Conservation (phyloP, 2,797 vertebrate species). For the Craterocephalus amniculus region DNA sequence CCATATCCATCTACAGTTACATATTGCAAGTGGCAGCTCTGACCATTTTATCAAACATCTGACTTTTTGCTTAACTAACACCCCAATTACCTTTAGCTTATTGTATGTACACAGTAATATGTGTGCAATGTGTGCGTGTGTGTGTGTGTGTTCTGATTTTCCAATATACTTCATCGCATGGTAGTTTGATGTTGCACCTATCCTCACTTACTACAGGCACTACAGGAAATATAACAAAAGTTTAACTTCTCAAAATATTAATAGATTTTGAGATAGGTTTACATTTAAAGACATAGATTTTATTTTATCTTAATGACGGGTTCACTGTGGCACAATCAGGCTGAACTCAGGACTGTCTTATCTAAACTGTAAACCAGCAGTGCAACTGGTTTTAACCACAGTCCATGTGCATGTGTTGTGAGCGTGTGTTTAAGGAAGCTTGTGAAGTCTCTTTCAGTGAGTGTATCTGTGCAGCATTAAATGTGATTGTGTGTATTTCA, state of each 20-base stretch:
- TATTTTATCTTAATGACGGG: too few relatives aligned
- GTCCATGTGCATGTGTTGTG: conserved; percentile 17
- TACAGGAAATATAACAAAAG: not conserved
- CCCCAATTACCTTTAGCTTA: not conserved
- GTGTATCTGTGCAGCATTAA: not conserved
- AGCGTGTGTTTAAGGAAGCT: not conserved
- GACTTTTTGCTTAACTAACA: not conserved
- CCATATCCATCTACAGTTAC: not conserved
- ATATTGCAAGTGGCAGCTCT: conserved; percentile 13
- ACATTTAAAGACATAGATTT: too few relatives aligned
- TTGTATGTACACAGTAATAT: not conserved
- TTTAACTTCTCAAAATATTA: not conserved
- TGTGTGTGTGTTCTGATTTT: not conserved
- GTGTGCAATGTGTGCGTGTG: not conserved
- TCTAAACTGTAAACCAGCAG: conserved; percentile 57
- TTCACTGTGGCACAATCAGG: not conserved
- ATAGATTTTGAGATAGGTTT: not conserved
- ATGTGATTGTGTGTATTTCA: not conserved
- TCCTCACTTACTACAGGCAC: too few relatives aligned
- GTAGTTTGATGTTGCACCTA: not conserved
- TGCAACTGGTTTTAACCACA: conserved; percentile 49
- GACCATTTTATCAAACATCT: not conserved
- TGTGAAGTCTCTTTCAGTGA: not conserved
- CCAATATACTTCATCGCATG: too few relatives aligned
- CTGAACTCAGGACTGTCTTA: conserved; percentile 39